Conservation (phyloP, 2,888 invertebrate genomes). For the Lordiphosa andalusiaca region DNA sequence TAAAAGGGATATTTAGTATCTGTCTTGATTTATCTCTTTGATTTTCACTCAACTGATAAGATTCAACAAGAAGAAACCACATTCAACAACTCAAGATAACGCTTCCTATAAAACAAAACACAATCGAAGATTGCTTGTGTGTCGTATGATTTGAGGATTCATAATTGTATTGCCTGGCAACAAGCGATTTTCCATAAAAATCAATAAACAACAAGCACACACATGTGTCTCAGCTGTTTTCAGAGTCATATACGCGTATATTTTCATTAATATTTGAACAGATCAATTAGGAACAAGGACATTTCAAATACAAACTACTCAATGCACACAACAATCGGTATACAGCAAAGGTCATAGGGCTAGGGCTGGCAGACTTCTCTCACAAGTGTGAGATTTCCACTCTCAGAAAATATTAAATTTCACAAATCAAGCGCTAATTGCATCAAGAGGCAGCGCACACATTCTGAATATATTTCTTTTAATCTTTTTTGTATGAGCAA, state of each 20-base stretch:
- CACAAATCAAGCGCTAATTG: constrained; percentile 29
- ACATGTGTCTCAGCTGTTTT: constrained; percentile 9
- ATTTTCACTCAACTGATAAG: constrained; percentile 5
- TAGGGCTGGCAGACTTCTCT: too few relatives aligned
- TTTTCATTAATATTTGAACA: constrained; percentile 35
- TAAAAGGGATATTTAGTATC: too few relatives aligned
- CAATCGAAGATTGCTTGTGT: too few relatives aligned
- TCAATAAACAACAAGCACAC: constrained; percentile 25
- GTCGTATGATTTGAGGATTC: too few relatives aligned
- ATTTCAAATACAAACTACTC: constrained; percentile 3
- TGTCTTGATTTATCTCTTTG: too few relatives aligned
- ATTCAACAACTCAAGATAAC: too few relatives aligned
- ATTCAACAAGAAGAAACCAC: constrained; percentile 6
- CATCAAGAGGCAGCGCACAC: constrained; percentile 28
- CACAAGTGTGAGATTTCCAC: too few relatives aligned
- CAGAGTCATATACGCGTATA: constrained; percentile 20
- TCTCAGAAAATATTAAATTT: constrained; percentile 19
- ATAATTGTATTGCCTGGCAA: too few relatives aligned
- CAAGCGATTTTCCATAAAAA: constrained; percentile 12
- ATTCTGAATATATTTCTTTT: constrained; percentile 11
- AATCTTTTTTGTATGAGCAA: constrained; percentile 23
- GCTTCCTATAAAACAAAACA: too few relatives aligned
- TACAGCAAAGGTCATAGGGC: neutral
- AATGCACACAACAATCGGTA: constrained; percentile 14
- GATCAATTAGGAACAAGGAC: constrained; percentile 52